Evolutionary conservation across 2,797 vertebrate species (phyloP), one percentile per base, ranked within the genome.

Genomic region (Myotis vivesi): DNA sequence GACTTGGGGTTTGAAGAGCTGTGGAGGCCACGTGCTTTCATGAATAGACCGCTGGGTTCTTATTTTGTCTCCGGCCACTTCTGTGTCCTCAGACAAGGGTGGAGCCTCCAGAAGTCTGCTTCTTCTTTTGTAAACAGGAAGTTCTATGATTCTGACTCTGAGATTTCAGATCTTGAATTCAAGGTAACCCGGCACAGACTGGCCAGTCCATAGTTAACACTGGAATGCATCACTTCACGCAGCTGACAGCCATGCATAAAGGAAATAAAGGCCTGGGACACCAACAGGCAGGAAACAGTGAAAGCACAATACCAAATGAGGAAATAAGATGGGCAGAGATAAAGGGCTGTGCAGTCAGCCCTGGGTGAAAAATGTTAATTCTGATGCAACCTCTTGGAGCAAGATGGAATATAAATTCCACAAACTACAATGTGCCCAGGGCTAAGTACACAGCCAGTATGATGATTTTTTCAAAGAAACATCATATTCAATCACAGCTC

Each of bases 51-150:
- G 51, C 10, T 16, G 30, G 15, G 28, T 30, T 53, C 80, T 64
- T 28, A n/a, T 84, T 90, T 41, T 66, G 49, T 23, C 62, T 49
- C 82, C 3, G 28, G 46, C 8, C 28, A 22, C 25, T 59, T 85
- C n/a, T 2, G 44, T 28, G 62, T 49, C 16, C 46, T 73, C 2
- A 23, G 30, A 51, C 28, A 46, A 69, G 33, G 2, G 11, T 33
- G 66, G 69, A 33, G 25, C 38, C 25, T 53, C 36, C 22, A 1
- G 19, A 81, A 44, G 16, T 12, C 80, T 59, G 17, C 53, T 59
- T 66, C 93, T 92, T 92, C 73, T n/a, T 72, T 66, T 33, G n/a
- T 51, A 33, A 91, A 73, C 19, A 38, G 59, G 72, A 57, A 91
- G 33, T 73, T 72, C 69, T 87, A 25, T n/a, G 33, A 44, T 75